These are phyloP conservation scores for Plodia interpunctella DNA, from an alignment of 1,140 invertebrate species.

Conservation along the genomic window DNA sequence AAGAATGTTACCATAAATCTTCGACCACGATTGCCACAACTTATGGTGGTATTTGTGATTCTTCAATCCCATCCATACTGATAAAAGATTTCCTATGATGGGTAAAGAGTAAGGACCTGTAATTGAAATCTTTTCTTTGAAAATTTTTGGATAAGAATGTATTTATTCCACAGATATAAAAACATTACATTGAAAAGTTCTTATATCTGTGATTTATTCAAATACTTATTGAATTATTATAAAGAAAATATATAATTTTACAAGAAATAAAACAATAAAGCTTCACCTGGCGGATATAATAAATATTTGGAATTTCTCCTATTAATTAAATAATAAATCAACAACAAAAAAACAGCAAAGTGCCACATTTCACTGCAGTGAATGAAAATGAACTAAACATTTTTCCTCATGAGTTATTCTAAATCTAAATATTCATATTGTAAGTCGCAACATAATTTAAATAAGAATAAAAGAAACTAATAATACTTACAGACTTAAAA, in stretches of 20 bases:
- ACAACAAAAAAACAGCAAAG: conserved; percentile 31
- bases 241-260: not conserved
- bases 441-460: not conserved
- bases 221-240: not conserved
- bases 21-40: conserved; percentile 54
- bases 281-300: conserved; percentile 43
- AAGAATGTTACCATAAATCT: conserved; percentile 83
- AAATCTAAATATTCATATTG: not conserved
- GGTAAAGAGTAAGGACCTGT: conserved; percentile 54
- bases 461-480: not conserved
- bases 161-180: too few relatives aligned
- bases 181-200: too few relatives aligned
- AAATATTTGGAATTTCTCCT: conserved; percentile 23
- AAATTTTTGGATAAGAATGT: too few relatives aligned
- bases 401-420: not conserved
- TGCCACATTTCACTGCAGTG: conserved; percentile 30
- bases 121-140: too few relatives aligned
- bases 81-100: conserved; percentile 51
- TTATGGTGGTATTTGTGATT: conserved; percentile 47
- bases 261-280: not conserved
- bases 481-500: not conserved
- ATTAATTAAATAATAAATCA: conserved; percentile 29
- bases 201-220: too few relatives aligned
- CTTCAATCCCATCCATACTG: conserved; percentile 43
- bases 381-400: not conserved